Evolutionary conservation across 2,888 invertebrate species (phyloP).

Genomic region (Epsilonema sp.): DNA sequence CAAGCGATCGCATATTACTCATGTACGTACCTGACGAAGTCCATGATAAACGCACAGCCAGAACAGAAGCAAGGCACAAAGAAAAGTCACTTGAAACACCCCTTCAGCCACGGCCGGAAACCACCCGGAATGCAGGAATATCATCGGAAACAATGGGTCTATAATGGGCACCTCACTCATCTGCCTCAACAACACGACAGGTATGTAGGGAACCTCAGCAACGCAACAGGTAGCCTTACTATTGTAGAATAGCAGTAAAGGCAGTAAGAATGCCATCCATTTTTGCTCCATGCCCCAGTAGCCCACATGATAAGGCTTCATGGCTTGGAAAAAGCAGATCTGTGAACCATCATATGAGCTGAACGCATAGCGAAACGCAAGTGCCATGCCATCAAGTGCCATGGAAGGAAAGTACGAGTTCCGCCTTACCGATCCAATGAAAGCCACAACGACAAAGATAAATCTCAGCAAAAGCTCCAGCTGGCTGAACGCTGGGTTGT

Average conservation of each 20-base stretch:
- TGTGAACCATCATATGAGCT: slow-evolving; percentile 36
- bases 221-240: slow-evolving; percentile 47
- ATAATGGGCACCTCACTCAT: slow-evolving; percentile 22
- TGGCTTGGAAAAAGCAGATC: slow-evolving; percentile 78
- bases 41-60: slow-evolving; percentile 93
- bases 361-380: no score
- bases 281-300: slow-evolving; percentile 97
- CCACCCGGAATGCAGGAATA: slow-evolving; percentile 67
- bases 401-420: no score
- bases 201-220: not conserved
- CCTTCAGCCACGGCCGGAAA: slow-evolving; percentile 79
- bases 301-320: slow-evolving; percentile 61
- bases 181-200: not conserved
- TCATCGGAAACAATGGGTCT: slow-evolving; percentile 85
- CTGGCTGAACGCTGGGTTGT: slow-evolving; percentile 84
- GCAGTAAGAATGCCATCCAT: slow-evolving; percentile 73
- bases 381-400: no score
- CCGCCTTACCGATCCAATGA: slow-evolving; percentile 1
- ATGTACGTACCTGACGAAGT: slow-evolving; percentile 63
- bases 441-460: slow-evolving; percentile 61
- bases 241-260: slow-evolving; percentile 67
- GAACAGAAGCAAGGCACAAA: slow-evolving; percentile 64
- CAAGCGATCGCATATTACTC: no score
- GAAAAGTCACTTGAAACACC: slow-evolving; percentile 66
- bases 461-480: slow-evolving; percentile 93